Conservation (phyloP, 2,113 vertebrate genomes). For the Sterrhoptilus dennistouni region DNA sequence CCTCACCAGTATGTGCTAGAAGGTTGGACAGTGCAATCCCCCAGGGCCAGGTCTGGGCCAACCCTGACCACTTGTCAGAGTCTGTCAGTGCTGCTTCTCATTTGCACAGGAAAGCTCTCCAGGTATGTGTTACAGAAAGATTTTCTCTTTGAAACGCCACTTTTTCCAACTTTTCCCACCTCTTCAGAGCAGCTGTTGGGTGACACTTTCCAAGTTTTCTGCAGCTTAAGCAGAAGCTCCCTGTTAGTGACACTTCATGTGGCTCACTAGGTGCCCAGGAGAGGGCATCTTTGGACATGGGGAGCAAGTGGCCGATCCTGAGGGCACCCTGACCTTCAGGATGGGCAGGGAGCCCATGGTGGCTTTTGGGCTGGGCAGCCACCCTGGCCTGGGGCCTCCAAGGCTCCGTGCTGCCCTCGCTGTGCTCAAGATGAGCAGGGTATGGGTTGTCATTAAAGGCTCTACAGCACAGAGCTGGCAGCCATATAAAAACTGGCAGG, state of each 20-base stretch:
- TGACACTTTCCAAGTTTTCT: neutral
- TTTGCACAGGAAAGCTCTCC: neutral
- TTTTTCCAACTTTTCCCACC: neutral
- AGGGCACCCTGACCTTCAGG: constrained; percentile 42
- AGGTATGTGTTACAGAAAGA: neutral
- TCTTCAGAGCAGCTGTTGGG: neutral
- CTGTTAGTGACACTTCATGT: neutral
- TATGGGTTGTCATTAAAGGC: neutral
- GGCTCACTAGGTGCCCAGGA: neutral
- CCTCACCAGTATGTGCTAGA: rapidly evolving
- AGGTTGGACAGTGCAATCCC: rapidly evolving
- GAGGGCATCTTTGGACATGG: neutral
- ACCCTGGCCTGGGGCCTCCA: neutral
- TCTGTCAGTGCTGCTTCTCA: neutral
- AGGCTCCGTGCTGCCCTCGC: neutral
- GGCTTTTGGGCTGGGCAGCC: neutral
- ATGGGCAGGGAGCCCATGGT: neutral
- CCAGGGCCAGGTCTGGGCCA: neutral
- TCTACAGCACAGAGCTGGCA: neutral
- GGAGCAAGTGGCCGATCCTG: neutral
- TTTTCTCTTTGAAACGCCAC: neutral
- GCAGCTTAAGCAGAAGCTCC: neutral
- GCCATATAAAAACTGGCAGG: neutral
- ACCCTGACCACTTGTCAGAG: neutral
- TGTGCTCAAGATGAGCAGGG: neutral